phyloP scores from a whole-genome alignment of 1,140 invertebrate genomes.

The Cephus cinctus region DNA sequence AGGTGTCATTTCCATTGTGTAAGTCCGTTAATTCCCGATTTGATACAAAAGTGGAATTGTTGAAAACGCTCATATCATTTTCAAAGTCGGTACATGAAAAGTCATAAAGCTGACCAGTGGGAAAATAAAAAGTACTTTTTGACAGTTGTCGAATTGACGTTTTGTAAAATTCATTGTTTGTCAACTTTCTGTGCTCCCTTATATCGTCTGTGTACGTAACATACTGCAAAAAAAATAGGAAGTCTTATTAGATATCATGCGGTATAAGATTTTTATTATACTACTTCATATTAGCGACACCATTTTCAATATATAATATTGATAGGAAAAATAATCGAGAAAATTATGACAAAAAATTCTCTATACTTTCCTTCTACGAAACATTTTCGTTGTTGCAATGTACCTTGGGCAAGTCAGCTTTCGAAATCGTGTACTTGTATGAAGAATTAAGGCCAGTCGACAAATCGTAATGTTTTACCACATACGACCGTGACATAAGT shows the following conservation, averaged over 20 bases:
- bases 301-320: too few species aligned
- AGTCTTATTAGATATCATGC: background rate
- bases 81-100: constrained; percentile 29
- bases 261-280: too few species aligned
- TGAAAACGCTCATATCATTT: too few species aligned
- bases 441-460: constrained; percentile 44
- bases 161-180: constrained; percentile 61
- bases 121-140: constrained; percentile 61
- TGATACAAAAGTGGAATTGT: too few species aligned
- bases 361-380: too few species aligned
- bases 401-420: constrained; percentile 36
- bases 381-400: too few species aligned
- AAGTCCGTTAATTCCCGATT: too few species aligned
- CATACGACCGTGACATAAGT: constrained; percentile 57
- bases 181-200: constrained; percentile 57
- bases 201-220: constrained; percentile 50
- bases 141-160: constrained; percentile 61
- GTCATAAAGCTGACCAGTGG: constrained; percentile 46
- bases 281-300: too few species aligned
- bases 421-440: constrained; percentile 45
- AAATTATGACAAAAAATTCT: constrained; percentile 1
- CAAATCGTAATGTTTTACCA: constrained; percentile 55
- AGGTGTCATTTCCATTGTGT: constrained; percentile 11
- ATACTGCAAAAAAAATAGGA: constrained; percentile 12
- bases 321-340: background rate